These are phyloP conservation scores for Oophaga pumilio DNA, from an alignment of 2,113 vertebrate species.

Conservation along the genomic window DNA sequence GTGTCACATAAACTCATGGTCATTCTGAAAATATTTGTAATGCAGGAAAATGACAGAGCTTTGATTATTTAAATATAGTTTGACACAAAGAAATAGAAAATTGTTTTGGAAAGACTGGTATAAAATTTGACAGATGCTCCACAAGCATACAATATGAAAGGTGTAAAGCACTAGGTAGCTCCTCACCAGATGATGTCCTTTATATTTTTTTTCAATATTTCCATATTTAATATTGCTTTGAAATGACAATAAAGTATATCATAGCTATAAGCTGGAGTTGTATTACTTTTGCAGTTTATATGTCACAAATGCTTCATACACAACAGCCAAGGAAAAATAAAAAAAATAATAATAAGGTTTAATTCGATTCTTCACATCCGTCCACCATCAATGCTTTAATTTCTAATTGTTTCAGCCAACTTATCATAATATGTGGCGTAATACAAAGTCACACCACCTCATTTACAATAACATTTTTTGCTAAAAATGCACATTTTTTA, in stretches of 20 bases:
- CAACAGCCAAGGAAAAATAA: no score
- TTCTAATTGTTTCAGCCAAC: no score
- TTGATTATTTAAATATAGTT: slow-evolving; percentile 21
- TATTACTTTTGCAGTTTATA: background rate
- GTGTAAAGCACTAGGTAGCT: background rate
- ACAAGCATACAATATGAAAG: background rate
- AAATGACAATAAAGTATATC: background rate
- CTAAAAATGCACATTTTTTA: no score
- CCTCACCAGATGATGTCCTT: background rate
- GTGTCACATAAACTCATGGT: slow-evolving; percentile 18
- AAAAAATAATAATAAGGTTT: no score
- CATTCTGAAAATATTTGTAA: slow-evolving; percentile 4
- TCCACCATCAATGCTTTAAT: no score
- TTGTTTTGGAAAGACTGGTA: slow-evolving; percentile 2
- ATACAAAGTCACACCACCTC: no score
- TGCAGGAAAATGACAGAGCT: slow-evolving; percentile 4
- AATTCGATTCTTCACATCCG: no score
- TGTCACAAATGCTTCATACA: background rate
- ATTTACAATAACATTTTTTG: no score
- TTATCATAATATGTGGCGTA: no score
- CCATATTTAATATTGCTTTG: background rate
- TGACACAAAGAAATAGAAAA: slow-evolving; percentile 25
- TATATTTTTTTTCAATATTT: background rate
- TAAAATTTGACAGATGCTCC: background rate
- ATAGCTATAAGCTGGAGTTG: background rate